A percentile compares a stretch with the other conserved stretches of the same genome.
Evolutionary conservation across 2,888 invertebrate species (phyloP).

Genomic region (Aspidiotus rigidus): DNA sequence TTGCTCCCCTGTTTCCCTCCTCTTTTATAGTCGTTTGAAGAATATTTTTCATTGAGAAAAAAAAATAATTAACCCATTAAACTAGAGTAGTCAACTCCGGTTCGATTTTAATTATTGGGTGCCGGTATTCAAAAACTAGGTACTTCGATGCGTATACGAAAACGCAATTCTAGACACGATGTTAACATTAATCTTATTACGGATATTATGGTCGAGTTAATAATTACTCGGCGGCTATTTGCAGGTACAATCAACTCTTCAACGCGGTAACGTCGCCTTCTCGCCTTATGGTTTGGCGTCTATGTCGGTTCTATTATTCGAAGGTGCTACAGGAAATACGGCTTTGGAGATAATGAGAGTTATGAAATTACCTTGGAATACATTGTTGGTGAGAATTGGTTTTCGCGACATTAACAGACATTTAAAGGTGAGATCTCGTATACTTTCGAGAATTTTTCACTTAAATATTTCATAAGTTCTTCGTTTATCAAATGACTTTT

Average conservation of each 20-base stretch:
- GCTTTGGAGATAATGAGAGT: constrained; percentile 61
- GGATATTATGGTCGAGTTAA: too few species aligned
- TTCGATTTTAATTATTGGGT: too few species aligned
- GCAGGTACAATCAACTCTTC: constrained; percentile 39
- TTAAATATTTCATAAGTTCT: too few species aligned
- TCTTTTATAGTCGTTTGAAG: too few species aligned
- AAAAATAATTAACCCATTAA: too few species aligned
- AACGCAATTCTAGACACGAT: background rate
- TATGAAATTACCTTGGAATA: constrained; percentile 61
- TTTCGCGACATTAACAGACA: constrained; percentile 73
- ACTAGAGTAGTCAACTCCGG: too few species aligned
- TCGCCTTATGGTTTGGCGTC: constrained; percentile 75
- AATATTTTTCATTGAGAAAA: too few species aligned
- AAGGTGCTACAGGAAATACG: constrained; percentile 65
- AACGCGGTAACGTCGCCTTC: constrained; percentile 61
- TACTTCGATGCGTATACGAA: too few species aligned
- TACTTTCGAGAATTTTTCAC: too few species aligned
- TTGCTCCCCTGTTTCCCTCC: too few species aligned
- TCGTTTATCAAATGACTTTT: too few species aligned
- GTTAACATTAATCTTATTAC: background rate
- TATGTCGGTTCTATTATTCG: constrained; percentile 66
- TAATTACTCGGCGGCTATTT: constrained; percentile 19
- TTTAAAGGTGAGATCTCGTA: constrained; percentile 53
- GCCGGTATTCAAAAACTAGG: too few species aligned
- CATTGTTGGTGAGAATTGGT: constrained; percentile 64